A percentile compares a stretch with the other conserved stretches of the same genome.
phyloP scores from a whole-genome alignment of 2,113 vertebrate genomes.

The Cepphus grylle region DNA sequence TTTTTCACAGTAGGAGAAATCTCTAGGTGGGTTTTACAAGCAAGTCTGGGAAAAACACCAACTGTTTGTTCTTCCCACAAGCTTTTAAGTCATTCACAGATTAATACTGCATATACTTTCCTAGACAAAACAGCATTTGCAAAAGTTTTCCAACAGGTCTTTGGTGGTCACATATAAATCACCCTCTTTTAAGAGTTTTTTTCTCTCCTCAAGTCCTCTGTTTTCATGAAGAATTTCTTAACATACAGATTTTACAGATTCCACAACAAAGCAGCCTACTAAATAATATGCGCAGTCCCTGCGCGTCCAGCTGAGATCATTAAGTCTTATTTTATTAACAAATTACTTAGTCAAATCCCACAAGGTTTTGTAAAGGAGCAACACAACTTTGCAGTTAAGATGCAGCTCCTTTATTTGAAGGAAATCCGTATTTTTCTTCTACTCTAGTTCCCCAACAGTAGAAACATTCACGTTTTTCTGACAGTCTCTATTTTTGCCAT shows the following conservation, averaged over 20 bases:
- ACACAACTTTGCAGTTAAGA: neutral
- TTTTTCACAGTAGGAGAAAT: slow-evolving; percentile 57
- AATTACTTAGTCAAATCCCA: neutral
- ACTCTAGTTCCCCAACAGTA: neutral
- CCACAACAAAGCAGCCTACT: neutral
- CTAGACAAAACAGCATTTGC: slow-evolving; percentile 49
- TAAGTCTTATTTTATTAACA: neutral
- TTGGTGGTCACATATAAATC: slow-evolving; percentile 59
- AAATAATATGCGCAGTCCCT: neutral
- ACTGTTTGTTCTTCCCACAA: slow-evolving; percentile 61
- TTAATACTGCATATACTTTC: slow-evolving; percentile 46
- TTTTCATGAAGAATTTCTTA: slow-evolving; percentile 15
- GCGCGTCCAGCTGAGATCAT: neutral
- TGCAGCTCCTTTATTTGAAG: neutral
- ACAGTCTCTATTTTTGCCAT: slow-evolving; percentile 55
- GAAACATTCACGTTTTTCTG: slow-evolving; percentile 20
- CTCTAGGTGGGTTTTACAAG: slow-evolving; percentile 65
- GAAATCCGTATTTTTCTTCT: neutral
- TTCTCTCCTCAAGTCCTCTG: slow-evolving; percentile 11
- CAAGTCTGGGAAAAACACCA: slow-evolving; percentile 60
- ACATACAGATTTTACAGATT: neutral
- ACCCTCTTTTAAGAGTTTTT: neutral
- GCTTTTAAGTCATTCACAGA: slow-evolving; percentile 54
- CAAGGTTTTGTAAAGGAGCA: neutral
- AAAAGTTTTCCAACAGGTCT: slow-evolving; percentile 46